Evolutionary conservation across 2,888 invertebrate genomes (phyloP).

Genomic region (Caenorhabditis doughertyi): DNA sequence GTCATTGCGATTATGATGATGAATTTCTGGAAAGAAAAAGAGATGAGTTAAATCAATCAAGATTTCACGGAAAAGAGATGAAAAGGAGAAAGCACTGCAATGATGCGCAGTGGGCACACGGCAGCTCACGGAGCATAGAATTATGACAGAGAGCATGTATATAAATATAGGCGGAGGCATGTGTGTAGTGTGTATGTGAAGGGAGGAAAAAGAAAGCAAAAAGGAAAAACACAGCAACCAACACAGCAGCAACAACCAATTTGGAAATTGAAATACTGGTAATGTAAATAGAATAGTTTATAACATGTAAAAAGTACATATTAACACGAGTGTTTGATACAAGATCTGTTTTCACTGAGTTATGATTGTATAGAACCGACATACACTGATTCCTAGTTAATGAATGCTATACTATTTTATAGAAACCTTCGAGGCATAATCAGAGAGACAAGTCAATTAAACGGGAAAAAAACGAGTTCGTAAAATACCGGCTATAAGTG

Average conservation of each 20-base stretch:
- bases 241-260: slow-evolving; percentile 31
- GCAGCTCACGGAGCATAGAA: slow-evolving; percentile 23
- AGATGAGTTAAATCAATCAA: not conserved
- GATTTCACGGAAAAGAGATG: not conserved
- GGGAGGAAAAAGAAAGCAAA: not conserved
- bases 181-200: not conserved
- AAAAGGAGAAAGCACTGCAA: not conserved
- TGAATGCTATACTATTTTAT: no score
- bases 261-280: not conserved
- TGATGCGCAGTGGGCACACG: slow-evolving; percentile 15
- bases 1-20: not conserved
- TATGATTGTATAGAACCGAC: no score
- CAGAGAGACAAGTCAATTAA: no score
- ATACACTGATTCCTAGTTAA: no score
- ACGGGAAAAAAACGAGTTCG: not conserved
- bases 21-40: slow-evolving; percentile 3
- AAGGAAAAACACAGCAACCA: slow-evolving; percentile 11
- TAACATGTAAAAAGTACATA: not conserved
- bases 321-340: slow-evolving; percentile 3
- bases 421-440: no score
- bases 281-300: not conserved
- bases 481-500: not conserved
- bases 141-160: slow-evolving; percentile 38
- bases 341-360: not conserved
- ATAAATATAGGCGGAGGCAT: slow-evolving; percentile 28